Percentiles rank a stretch among this genome's conserved stretches.
Conservation (phyloP, 2,113 vertebrate species). For the Zapornia atra region DNA sequence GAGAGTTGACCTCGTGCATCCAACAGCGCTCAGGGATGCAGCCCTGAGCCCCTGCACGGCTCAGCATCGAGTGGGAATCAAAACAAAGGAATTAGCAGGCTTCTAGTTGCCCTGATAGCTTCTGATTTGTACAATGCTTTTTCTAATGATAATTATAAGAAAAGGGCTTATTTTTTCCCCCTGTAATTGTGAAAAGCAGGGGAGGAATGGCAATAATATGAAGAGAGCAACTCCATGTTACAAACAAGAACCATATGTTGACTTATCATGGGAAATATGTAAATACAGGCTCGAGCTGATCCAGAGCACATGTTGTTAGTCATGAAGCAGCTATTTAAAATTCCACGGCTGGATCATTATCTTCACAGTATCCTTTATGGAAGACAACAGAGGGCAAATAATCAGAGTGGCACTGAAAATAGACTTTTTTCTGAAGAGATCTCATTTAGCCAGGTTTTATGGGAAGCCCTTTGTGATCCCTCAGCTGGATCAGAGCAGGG, state of each 20-base stretch:
- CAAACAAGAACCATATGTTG: slow-evolving; percentile 81
- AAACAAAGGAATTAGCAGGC: background rate
- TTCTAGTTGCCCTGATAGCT: background rate
- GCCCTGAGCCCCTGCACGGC: background rate
- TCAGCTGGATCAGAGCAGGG: background rate
- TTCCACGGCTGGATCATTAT: slow-evolving; percentile 41
- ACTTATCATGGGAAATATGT: slow-evolving; percentile 84
- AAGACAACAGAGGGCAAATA: slow-evolving; percentile 23
- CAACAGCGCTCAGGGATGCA: accelerated
- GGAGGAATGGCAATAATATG: slow-evolving; percentile 22
- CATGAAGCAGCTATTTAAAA: slow-evolving; percentile 76
- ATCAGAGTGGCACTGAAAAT: slow-evolving; percentile 14
- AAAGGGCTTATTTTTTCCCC: background rate
- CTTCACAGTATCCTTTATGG: slow-evolving; percentile 61
- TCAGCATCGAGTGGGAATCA: background rate
- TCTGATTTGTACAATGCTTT: background rate
- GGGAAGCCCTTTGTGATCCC: background rate
- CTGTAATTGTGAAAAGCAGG: background rate
- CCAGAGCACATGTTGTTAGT: slow-evolving; percentile 79
- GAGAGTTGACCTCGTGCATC: background rate
- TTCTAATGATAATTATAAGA: slow-evolving; percentile 34
- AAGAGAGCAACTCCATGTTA: slow-evolving; percentile 53
- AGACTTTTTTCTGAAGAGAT: background rate
- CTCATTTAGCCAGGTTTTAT: background rate
- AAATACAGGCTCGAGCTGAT: slow-evolving; percentile 73